Evolutionary conservation across 2,113 vertebrate genomes (phyloP).

Genomic region (Sinocyclocheilus grahami): DNA sequence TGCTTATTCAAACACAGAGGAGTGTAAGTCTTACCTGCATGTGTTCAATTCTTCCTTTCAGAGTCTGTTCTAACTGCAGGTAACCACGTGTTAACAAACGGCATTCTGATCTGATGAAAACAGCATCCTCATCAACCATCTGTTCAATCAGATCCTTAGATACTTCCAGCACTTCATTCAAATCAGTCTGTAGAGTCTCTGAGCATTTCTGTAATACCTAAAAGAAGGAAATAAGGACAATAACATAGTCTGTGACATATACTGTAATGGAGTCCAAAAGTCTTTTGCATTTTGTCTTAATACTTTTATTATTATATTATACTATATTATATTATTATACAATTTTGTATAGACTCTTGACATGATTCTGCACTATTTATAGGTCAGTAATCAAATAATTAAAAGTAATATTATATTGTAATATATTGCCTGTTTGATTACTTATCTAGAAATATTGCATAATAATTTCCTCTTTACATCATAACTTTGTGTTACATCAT

Average conservation of each 20-base stretch:
- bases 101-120: constrained; percentile 74
- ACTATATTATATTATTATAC: background rate
- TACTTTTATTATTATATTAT: background rate
- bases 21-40: constrained; percentile 76
- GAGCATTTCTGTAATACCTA: constrained; percentile 76
- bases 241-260: background rate
- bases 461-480: background rate
- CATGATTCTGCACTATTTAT: too few species aligned
- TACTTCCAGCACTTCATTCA: constrained; percentile 70
- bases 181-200: constrained; percentile 66
- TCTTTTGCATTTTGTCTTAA: background rate
- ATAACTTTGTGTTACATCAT: background rate
- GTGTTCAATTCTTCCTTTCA: constrained; percentile 72
- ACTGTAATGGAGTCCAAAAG: background rate
- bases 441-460: background rate
- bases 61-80: constrained; percentile 72
- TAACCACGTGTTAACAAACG: constrained; percentile 74
- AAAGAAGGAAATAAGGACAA: background rate
- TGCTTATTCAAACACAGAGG: background rate
- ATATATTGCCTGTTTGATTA: background rate
- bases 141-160: constrained; percentile 72
- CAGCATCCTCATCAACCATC: constrained; percentile 63
- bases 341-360: background rate
- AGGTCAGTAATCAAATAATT: background rate
- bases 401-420: constrained; percentile 1